Evolutionary conservation across 2,113 vertebrate species (phyloP).

Genomic region (Takifugu flavidus): DNA sequence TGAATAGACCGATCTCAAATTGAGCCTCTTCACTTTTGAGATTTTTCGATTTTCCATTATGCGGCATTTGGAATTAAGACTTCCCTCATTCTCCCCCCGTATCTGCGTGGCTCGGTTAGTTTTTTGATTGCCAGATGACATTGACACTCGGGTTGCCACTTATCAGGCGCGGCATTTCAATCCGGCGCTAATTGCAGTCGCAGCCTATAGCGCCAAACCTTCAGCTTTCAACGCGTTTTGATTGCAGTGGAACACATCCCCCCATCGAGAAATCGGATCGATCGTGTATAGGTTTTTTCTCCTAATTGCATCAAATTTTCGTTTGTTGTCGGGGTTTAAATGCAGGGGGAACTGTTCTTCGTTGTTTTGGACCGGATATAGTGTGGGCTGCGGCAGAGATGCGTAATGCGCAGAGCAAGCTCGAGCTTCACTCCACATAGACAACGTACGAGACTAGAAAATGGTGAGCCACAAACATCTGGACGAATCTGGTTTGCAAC

Average conservation of each 20-base stretch:
- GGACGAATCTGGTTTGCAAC: conserved; percentile 37
- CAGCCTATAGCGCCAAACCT: conserved; percentile 59
- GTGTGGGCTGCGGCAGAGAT: conserved; percentile 63
- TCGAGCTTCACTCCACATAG: conserved; percentile 64
- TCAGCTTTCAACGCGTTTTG: conserved; percentile 82
- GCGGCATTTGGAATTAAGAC: conserved; percentile 92
- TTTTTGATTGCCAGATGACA: conserved; percentile 92
- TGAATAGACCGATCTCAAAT: conserved; percentile 76
- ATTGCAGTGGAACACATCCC: conserved; percentile 86
- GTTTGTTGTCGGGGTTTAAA: conserved; percentile 88
- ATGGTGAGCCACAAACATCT: conserved; percentile 70
- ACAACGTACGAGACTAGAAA: conserved; percentile 53
- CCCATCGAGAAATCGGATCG: conserved; percentile 82
- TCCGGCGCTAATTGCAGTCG: conserved; percentile 92
- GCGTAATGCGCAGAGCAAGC: conserved; percentile 62
- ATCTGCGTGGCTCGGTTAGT: conserved; percentile 79
- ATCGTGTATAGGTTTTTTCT: conserved; percentile 65
- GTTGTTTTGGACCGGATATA: conserved; percentile 87
- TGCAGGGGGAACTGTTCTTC: conserved; percentile 86
- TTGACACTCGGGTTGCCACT: conserved; percentile 90
- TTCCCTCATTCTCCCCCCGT: conserved; percentile 75
- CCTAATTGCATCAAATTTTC: conserved; percentile 88
- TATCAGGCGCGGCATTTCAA: conserved; percentile 83
- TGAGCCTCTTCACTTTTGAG: conserved; percentile 77
- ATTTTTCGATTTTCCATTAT: conserved; percentile 90